Evolutionary conservation across 2,797 vertebrate species (phyloP), one percentile per base, ranked within the genome.

Genomic region (Acanthiza pusilla): DNA sequence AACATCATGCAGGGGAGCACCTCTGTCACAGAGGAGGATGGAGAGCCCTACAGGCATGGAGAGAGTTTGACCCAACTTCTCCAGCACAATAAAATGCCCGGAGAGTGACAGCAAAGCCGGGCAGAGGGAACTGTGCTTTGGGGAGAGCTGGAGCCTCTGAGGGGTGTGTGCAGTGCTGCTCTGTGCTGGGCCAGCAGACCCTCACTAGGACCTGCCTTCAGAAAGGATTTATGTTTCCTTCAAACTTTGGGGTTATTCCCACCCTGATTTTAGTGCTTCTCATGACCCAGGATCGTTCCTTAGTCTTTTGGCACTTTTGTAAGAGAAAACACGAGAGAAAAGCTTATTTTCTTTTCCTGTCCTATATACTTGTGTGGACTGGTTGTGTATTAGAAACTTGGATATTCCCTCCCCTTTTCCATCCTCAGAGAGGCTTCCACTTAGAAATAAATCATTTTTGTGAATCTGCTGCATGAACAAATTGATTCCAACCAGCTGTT

Each of bases 41-140:
- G 50, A 89, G 42, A 94, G 32, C 16, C 13, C 18, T 2, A 3
- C 9, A 42, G 5, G 26, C 6, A 9, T 10, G 26, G 43, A 47
- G 4, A 48, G 14, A 19, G 1, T 61, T 43, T 78, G 53, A 72
- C 7, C 13, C 9, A 12, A 13, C 55, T 36, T 50, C 60, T 61
- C 48, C 36, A 73, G 3, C 32, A n/a, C 5, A 20, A 3, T 25
- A 21, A 75, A 82, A 54, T 20, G 4, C 12, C 20, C 47, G 26
- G 18, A 68, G 38, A 51, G 34, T 30, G 32, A 34, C n/a, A 79
- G 38, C 11, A 89, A 76, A 68, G 27, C 7, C 57, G 68, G 7
- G 13, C 29, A 73, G 47, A 20, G 20, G 22, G 8, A 34, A 5
- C 8, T 1, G 0, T 17, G 50, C 9, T 57, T 38, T 27, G 14